Base-by-base conservation (phyloP, 2,888 invertebrate genomes). In the Drosophila siamana region DNA sequence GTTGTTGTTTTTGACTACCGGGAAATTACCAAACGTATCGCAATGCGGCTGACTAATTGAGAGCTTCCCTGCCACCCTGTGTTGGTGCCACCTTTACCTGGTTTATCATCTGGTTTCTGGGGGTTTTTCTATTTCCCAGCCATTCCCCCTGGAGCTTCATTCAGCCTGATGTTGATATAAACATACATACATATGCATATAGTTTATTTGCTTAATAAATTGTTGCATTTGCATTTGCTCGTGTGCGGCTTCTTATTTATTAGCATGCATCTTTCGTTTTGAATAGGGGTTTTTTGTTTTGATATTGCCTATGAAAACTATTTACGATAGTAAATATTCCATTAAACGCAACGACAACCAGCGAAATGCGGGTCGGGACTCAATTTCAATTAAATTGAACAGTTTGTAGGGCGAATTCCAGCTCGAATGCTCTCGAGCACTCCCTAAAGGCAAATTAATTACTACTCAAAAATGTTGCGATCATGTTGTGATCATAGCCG, bases 21-120 rank as follows among this genome's bases (percentile, higher is more conserved):
- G 75, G 75, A 74, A 74, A 74, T 64, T 64, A 74, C 73, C 55
- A 47, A 64, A 69, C 60, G 44, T 50, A 74, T 69, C 65, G 75
- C 70, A 74, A 54, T 61, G 75, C 50, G 60, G 70, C 50, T 74
- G 75, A 74, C 70, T 75, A 64, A 74, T 64, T 56, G 24, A 43
- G 9, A 16, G 33, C 24, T 1, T 40, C 6, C 13, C 13, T n/a
- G 3, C 8, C 16, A 7, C 2, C 22, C 28, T 15, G 9, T 16
- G 9, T 5, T 3, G n/a, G n/a, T n/a, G n/a, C 30, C 1, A 8
- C n/a, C 8, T 11, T 15, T 28, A 40, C 41, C 52, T 43, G 15
- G 13, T 24, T 24, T 24, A 1, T 24, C n/a, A n/a, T n/a, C n/a
- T n/a, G n/a, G n/a, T n/a, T n/a, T n/a, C n/a, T n/a, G n/a, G 40